Percentiles rank a stretch among this genome's conserved stretches.
These are phyloP conservation scores for Ptyas mucosa DNA, from an alignment of 2,113 vertebrate genomes.

Conservation along the genomic window DNA sequence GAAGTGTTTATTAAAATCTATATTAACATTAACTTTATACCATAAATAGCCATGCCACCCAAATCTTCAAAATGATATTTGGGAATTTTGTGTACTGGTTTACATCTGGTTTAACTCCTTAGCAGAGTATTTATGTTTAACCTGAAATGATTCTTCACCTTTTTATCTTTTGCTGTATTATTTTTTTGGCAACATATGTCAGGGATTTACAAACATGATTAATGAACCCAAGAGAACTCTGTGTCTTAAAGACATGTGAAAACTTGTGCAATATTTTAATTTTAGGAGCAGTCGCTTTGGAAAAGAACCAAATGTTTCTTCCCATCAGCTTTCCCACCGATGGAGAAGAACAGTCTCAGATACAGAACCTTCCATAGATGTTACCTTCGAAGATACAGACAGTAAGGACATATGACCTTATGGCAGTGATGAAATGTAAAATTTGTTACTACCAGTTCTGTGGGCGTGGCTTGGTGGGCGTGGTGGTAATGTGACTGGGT, in stretches of 20 bases:
- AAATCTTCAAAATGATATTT: too few species aligned
- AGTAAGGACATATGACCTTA: conserved; percentile 64
- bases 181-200: background rate
- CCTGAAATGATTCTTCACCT: background rate
- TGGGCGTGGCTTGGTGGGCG: too few species aligned
- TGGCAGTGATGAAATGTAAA: too few species aligned
- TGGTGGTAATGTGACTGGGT: too few species aligned
- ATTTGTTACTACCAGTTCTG: too few species aligned
- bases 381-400: conserved; percentile 70
- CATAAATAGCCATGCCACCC: too few species aligned
- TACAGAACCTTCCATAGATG: conserved; percentile 74
- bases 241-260: background rate
- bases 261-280: conserved; percentile 1
- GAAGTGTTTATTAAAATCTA: too few species aligned
- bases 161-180: background rate
- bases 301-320: conserved; percentile 67
- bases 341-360: conserved; percentile 78
- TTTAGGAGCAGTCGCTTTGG: conserved; percentile 67
- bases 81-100: background rate
- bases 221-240: background rate
- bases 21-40: too few species aligned
- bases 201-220: background rate
- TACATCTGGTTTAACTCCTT: background rate
- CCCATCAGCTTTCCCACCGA: conserved; percentile 69
- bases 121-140: background rate